Evolutionary conservation across 2,113 vertebrate genomes (phyloP).

Genomic region (Etheostoma spectabile): DNA sequence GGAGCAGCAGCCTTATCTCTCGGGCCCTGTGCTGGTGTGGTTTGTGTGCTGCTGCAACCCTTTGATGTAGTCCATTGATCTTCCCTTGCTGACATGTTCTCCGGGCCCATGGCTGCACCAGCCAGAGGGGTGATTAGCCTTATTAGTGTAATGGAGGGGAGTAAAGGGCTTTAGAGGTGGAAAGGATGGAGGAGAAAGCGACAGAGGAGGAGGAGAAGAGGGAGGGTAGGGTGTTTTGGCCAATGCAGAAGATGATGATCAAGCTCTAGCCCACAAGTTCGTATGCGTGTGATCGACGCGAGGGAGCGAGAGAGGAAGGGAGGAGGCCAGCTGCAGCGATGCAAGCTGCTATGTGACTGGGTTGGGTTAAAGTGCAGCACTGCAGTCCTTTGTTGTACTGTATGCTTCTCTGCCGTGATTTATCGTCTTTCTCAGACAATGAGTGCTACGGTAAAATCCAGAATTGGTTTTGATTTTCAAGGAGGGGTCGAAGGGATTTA

Average conservation of each 20-base stretch:
- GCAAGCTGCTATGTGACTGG: slow-evolving; percentile 30
- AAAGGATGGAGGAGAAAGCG: slow-evolving; percentile 47
- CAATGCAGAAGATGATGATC: slow-evolving; percentile 59
- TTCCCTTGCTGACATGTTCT: slow-evolving; percentile 77
- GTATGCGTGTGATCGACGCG: slow-evolving; percentile 42
- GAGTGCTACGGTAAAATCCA: slow-evolving; percentile 48
- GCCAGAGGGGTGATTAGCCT: slow-evolving; percentile 80
- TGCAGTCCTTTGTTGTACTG: slow-evolving; percentile 61
- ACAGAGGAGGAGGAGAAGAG: slow-evolving; percentile 30
- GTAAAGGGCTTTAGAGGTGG: slow-evolving; percentile 72
- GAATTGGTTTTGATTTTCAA: slow-evolving; percentile 61
- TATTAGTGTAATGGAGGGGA: slow-evolving; percentile 81
- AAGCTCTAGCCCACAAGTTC: slow-evolving; percentile 40
- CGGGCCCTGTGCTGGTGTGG: slow-evolving; percentile 67
- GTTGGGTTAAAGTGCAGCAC: slow-evolving; percentile 67
- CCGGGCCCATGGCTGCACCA: slow-evolving; percentile 68
- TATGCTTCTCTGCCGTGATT: slow-evolving; percentile 53
- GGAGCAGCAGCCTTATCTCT: slow-evolving; percentile 76
- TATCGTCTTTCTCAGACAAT: slow-evolving; percentile 51
- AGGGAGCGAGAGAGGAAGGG: slow-evolving; percentile 23
- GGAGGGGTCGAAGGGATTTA: slow-evolving; percentile 39
- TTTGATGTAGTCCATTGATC: slow-evolving; percentile 84
- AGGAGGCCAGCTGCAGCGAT: slow-evolving; percentile 40
- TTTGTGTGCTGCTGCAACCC: slow-evolving; percentile 70
- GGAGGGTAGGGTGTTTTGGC: slow-evolving; percentile 42